Evolutionary conservation across 2,888 invertebrate species (phyloP), one percentile per base, ranked within the genome.

Genomic region (Nephrotoma appendiculata): DNA sequence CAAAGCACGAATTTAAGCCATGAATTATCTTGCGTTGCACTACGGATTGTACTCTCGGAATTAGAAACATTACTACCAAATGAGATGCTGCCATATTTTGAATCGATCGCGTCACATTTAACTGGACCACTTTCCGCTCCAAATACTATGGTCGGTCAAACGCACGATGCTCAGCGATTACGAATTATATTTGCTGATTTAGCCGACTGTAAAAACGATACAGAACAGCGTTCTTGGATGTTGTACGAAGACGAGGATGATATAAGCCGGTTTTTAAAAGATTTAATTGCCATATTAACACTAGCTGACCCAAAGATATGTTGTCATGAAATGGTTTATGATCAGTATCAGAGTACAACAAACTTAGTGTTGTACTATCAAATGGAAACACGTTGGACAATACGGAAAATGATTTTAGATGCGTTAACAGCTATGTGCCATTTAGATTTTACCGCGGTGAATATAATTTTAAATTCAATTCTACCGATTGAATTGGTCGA

Each of bases 211-310:
- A 98, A 98, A 89, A 97, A 98, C 90, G 98, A 98, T 90, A 96
- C 98, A 0, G 98, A 99, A 90, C 98, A 99, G 90, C 93, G 98
- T 87, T 98, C 97, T 89, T 98, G 98, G 98, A 97, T 97, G 91
- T 92, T 98, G 44, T 97, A 98, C 90, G 98, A 98, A 90, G 98
- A 98, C 91, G 98, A 98, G 88, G 94, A 94, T 87, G 95, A 96
- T 89, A 98, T 98, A 90, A 95, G 95, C 87, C 96, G 96, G 87
- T 96, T 97, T 91, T 93, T 98, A 87, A 94, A 95, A 87, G 96
- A 97, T 90, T 93, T 97, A 41, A 96, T 96, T 86, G 96, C 96
- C 88, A 96, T 97, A 89, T 93, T 97, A 94, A 96, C 96, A 43
- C 97, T 98, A 92, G 98, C 98, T 0, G 98, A 98, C 92, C 95